Conservation (phyloP, 2,113 vertebrate species). For the Acrocephalus arundinaceus region DNA sequence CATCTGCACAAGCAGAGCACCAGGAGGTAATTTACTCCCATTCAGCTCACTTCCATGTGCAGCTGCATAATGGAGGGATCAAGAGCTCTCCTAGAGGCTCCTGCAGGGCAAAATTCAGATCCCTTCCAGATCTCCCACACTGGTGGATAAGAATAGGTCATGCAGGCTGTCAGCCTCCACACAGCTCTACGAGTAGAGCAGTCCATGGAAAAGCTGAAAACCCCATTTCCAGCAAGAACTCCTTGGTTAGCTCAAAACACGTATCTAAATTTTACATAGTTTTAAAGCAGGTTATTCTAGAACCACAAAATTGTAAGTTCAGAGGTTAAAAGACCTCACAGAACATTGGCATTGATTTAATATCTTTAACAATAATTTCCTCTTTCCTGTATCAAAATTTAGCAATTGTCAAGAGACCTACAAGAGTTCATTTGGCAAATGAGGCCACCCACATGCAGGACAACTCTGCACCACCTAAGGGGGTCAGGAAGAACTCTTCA, state of each 20-base stretch:
- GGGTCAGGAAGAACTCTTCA: neutral
- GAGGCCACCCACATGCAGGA: neutral
- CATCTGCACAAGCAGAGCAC: neutral
- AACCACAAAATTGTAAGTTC: neutral
- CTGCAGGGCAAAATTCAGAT: neutral
- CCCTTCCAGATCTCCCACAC: neutral
- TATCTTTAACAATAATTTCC: neutral
- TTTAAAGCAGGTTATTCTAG: neutral
- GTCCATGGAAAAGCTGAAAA: neutral
- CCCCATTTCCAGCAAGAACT: neutral
- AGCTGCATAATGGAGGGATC: neutral
- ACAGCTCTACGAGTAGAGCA: neutral
- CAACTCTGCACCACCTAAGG: neutral
- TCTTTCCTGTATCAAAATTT: neutral
- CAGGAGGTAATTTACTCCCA: neutral
- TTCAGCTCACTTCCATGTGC: neutral
- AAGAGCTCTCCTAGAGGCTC: neutral
- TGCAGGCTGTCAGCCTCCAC: neutral
- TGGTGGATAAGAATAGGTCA: neutral
- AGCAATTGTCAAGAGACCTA: neutral
- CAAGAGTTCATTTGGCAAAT: neutral
- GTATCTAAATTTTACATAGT: fast-evolving
- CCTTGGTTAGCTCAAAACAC: neutral
- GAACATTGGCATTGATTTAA: neutral
- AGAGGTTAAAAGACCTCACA: neutral